Evolutionary conservation across 2,113 vertebrate genomes (phyloP).

Genomic region (Quiscalus mexicanus): DNA sequence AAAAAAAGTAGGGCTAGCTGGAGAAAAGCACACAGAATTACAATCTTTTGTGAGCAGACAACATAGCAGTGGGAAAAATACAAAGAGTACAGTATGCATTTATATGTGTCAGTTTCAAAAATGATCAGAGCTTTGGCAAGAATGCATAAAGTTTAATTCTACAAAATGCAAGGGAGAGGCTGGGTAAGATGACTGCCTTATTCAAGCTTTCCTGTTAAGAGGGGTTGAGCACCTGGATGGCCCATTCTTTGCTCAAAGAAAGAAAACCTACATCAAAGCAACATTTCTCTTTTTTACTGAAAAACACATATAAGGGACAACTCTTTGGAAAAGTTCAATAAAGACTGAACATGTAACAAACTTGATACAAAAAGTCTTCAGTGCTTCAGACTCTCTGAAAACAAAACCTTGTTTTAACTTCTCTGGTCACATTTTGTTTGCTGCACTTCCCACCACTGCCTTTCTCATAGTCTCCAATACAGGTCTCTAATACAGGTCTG

Average conservation of each 20-base stretch:
- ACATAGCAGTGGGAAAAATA: neutral
- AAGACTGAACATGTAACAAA: neutral
- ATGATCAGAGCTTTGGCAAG: neutral
- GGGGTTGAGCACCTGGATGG: neutral
- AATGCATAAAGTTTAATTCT: neutral
- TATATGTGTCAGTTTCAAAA: neutral
- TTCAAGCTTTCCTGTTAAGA: neutral
- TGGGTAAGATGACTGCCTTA: neutral
- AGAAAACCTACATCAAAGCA: neutral
- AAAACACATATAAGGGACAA: neutral
- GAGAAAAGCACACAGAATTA: neutral
- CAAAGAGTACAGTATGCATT: neutral
- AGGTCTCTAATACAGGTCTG: neutral
- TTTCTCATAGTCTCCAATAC: neutral
- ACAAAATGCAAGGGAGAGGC: neutral
- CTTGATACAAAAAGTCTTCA: neutral
- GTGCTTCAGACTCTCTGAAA: neutral
- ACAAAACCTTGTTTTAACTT: neutral
- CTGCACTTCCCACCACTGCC: neutral
- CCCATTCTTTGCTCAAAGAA: neutral
- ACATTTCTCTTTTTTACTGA: neutral
- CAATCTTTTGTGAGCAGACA: neutral
- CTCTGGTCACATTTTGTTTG: neutral
- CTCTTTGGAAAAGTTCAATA: neutral
- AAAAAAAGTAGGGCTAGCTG: neutral